phyloP scores from a whole-genome alignment of 2,113 vertebrate genomes.

The Aythya baeri region DNA sequence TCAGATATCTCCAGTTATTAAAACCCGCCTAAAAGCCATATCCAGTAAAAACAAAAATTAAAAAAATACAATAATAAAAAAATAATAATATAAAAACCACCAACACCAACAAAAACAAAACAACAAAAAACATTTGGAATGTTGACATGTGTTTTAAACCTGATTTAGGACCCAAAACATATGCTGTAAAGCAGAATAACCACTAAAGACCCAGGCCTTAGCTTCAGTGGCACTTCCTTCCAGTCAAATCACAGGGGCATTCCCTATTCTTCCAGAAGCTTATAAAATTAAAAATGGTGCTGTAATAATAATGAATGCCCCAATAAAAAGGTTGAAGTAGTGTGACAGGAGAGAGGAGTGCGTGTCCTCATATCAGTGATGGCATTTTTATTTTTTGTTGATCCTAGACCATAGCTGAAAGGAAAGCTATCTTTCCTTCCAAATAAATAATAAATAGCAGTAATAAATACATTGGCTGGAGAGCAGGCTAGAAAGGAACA shows the following conservation, averaged over 20 bases:
- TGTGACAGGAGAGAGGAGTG: neutral
- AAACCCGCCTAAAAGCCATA: neutral
- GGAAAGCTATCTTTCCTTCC: neutral
- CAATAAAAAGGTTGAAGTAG: neutral
- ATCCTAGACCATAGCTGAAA: neutral
- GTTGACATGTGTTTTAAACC: neutral
- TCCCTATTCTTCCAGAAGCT: neutral
- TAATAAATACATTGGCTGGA: slow-evolving; percentile 7
- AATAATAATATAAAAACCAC: neutral
- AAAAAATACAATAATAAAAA: neutral
- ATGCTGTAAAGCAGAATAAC: neutral
- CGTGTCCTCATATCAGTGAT: accelerated
- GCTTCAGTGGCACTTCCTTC: neutral
- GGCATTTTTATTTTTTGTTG: neutral
- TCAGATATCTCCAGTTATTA: neutral
- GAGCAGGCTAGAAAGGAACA: neutral
- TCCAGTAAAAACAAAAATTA: neutral
- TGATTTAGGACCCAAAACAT: accelerated
- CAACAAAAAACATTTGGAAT: neutral
- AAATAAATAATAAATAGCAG: slow-evolving; percentile 31
- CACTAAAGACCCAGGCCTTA: neutral
- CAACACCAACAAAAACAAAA: neutral
- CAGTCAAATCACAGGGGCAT: neutral
- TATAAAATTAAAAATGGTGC: neutral
- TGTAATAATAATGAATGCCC: neutral